Percentiles rank a stretch among this genome's conserved stretches.
These are phyloP conservation scores for Caenorhabditis drosophilae DNA, from an alignment of 2,888 invertebrate species.

Conservation along the genomic window DNA sequence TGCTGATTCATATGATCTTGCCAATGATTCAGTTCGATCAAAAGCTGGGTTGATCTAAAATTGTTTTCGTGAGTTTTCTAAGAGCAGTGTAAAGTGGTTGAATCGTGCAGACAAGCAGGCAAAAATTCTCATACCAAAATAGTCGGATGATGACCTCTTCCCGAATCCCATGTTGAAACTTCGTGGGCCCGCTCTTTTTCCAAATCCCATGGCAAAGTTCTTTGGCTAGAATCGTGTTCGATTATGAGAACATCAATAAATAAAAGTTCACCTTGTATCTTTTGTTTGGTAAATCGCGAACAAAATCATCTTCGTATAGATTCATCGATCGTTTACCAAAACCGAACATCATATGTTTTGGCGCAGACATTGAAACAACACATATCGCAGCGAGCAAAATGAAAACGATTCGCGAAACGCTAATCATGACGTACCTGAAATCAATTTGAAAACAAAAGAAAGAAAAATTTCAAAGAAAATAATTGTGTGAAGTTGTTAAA, in stretches of 20 bases:
- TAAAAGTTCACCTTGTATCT: slow-evolving; percentile 18
- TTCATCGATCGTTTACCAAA: slow-evolving; percentile 37
- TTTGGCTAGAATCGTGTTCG: slow-evolving; percentile 17
- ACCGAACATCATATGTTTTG: slow-evolving; percentile 46
- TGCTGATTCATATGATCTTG: too few species aligned
- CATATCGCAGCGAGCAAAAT: slow-evolving; percentile 33
- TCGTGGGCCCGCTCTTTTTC: slow-evolving; percentile 43
- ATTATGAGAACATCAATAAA: neutral
- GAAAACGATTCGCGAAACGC: slow-evolving; percentile 40
- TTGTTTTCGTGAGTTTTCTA: neutral
- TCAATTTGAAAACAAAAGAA: slow-evolving; percentile 6
- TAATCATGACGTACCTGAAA: too few species aligned
- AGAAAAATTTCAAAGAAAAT: neutral
- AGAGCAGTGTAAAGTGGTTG: neutral
- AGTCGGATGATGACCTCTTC: slow-evolving; percentile 29
- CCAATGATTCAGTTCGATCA: too few species aligned
- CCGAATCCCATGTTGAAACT: slow-evolving; percentile 51
- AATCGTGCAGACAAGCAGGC: neutral
- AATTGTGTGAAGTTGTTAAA: too few species aligned
- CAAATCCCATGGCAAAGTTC: slow-evolving; percentile 53
- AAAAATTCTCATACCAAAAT: neutral
- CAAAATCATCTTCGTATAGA: slow-evolving; percentile 15
- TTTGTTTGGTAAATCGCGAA: slow-evolving; percentile 28
- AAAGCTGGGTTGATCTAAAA: neutral
- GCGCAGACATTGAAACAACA: slow-evolving; percentile 30